Conservation (phyloP, 2,797 vertebrate species). For the Rhinichthys osculus region DNA sequence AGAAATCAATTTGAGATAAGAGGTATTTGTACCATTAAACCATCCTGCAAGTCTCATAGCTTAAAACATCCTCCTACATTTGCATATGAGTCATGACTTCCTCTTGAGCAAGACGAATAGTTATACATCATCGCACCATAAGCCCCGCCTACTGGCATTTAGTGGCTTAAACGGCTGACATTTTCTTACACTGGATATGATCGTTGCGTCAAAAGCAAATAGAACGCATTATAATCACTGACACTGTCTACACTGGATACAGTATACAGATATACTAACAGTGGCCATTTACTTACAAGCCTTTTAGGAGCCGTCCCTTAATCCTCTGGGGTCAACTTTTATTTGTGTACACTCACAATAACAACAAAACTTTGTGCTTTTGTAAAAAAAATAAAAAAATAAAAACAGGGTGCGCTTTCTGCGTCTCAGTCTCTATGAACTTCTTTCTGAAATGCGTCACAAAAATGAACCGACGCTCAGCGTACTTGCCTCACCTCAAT, state of each 20-base stretch:
- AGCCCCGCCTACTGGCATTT: background rate
- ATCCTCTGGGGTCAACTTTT: too few species aligned
- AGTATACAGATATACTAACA: background rate
- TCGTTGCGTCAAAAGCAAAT: background rate
- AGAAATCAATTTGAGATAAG: background rate
- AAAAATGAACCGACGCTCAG: too few species aligned
- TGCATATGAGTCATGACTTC: background rate
- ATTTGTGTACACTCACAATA: too few species aligned
- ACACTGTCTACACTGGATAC: background rate
- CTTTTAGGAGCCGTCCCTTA: too few species aligned
- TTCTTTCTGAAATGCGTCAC: too few species aligned
- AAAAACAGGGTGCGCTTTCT: too few species aligned
- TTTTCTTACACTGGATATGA: background rate
- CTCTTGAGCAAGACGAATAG: background rate
- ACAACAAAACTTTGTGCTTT: too few species aligned
- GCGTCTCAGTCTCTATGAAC: too few species aligned
- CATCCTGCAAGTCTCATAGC: too few species aligned
- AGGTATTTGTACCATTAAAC: background rate
- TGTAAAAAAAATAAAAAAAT: too few species aligned
- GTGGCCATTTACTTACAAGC: too few species aligned
- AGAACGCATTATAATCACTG: background rate
- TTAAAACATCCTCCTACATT: background rate
- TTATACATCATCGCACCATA: background rate
- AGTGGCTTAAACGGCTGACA: background rate
- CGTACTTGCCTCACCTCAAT: too few species aligned